Base-by-base conservation (phyloP, 2,797 vertebrate genomes). In the Schizopygopsis pylzovi region DNA sequence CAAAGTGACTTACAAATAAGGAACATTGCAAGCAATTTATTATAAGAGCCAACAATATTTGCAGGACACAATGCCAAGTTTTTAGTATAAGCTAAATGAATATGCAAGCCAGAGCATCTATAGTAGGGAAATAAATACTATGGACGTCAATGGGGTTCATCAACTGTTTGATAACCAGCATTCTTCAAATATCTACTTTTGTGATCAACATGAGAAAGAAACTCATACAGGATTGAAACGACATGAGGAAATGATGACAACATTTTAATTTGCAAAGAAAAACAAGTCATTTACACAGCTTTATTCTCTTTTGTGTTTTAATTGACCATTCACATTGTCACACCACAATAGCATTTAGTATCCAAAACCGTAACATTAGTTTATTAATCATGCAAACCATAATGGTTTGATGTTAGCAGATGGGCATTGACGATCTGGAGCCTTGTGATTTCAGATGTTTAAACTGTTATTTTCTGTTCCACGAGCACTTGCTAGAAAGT, bases 401-500 rank as follows among this genome's bases (percentile, higher is more conserved):
- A 41, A 67, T 52, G 28, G 25, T 37, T 25, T 61, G 7, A 45
- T 65, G 20, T 12, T 9, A 39, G 56, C 22, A 45, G 15, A 52
- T 59, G 63, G 3, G 7, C 59, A 20, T 5, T 76, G 45, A 56
- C 0, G 1, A 56, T 11, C 18, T 16, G 0, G 5, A 79, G 22
- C n/a, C n/a, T 43, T 79, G 10, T 16, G 4, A 59, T 59, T 56
- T 71, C 16, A 59, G 10, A 72, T 59, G n/a, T 49, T 12, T 20
- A 6, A 20, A 37, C 33, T 82, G 2, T 18, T 68, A n/a, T 33
- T 47, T 61, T 39, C 28, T 56, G 12, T n/a, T 85, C 39, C 28
- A 63, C 4, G 7, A 80, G 12, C 41, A 10, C 43, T 80, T 85
- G n/a, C 49, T 70, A 49, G 33, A 80, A 79, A 79, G 54, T 73